A percentile compares a stretch with the other conserved stretches of the same genome.
phyloP scores from a whole-genome alignment of 2,888 invertebrate species.

The Tenthredo mesomela region DNA sequence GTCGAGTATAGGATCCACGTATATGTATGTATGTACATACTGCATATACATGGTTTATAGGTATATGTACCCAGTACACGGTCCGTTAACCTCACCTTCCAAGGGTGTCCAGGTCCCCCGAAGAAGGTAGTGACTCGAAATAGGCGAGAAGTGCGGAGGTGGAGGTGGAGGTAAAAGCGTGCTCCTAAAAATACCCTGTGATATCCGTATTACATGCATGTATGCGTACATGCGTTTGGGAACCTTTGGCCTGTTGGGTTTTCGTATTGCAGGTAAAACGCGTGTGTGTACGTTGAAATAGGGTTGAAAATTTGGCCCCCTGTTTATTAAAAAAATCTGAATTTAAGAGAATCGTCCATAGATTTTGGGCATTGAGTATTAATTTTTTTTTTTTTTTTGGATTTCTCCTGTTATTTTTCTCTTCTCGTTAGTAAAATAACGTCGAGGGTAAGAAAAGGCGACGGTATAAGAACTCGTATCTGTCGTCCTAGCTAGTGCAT shows the following conservation, averaged over 20 bases:
- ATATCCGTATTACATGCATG: neutral
- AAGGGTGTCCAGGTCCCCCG: slow-evolving; percentile 11
- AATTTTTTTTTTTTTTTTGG: too few relatives aligned
- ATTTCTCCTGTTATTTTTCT: neutral
- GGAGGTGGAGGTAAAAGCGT: neutral
- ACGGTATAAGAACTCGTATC: too few relatives aligned
- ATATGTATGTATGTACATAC: neutral
- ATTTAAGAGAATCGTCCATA: neutral
- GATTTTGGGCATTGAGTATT: neutral
- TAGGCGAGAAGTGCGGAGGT: neutral
- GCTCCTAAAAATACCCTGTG: slow-evolving; percentile 22
- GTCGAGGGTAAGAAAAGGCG: too few relatives aligned
- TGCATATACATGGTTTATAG: neutral
- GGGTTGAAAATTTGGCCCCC: too few relatives aligned
- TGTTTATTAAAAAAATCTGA: neutral
- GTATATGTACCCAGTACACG: neutral
- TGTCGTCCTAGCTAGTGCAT: neutral
- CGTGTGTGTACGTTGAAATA: too few relatives aligned
- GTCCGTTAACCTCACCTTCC: slow-evolving; percentile 45
- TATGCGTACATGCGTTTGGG: neutral
- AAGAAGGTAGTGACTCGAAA: slow-evolving; percentile 21
- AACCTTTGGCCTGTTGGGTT: neutral
- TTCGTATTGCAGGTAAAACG: too few relatives aligned
- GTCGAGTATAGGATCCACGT: neutral
- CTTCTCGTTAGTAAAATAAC: neutral